phyloP scores from a whole-genome alignment of 2,888 invertebrate species.

The Eupeodes luniger region DNA sequence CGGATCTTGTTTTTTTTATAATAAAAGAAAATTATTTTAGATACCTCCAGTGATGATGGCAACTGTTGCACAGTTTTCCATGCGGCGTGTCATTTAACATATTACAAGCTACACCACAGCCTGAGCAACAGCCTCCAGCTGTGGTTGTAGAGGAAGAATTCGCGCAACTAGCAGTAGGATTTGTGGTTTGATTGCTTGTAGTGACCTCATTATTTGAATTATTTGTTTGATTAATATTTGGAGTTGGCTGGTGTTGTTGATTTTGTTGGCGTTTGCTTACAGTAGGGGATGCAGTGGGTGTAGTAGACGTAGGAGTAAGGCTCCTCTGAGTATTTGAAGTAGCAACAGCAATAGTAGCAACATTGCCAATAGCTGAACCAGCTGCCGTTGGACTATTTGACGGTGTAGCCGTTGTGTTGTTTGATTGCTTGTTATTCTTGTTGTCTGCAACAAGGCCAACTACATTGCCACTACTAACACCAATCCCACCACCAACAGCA shows the following conservation, averaged over 20 bases:
- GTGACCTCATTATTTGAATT: slow-evolving; percentile 66
- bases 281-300: slow-evolving; percentile 56
- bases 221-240: slow-evolving; percentile 68
- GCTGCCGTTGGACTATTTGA: slow-evolving; percentile 72
- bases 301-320: slow-evolving; percentile 63
- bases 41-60: slow-evolving; percentile 94
- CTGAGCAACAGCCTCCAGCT: slow-evolving; percentile 82
- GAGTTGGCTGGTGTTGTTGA: slow-evolving; percentile 74
- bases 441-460: slow-evolving; percentile 71
- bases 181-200: slow-evolving; percentile 54
- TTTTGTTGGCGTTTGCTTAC: slow-evolving; percentile 73
- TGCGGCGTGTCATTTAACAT: slow-evolving; percentile 90
- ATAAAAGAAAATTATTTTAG: slow-evolving; percentile 48
- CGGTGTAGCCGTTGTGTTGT: slow-evolving; percentile 70
- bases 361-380: slow-evolving; percentile 56
- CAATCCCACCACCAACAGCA: slow-evolving; percentile 58
- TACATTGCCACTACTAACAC: slow-evolving; percentile 63
- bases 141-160: slow-evolving; percentile 77
- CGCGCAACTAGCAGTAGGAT: slow-evolving; percentile 38
- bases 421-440: slow-evolving; percentile 76
- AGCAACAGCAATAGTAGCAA: slow-evolving; percentile 43
- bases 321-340: slow-evolving; percentile 58
- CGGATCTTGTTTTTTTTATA: slow-evolving; percentile 45
- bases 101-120: slow-evolving; percentile 91
- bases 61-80: slow-evolving; percentile 92